A percentile compares a stretch with the other conserved stretches of the same genome.
Conservation (phyloP, 2,888 invertebrate species). For the Drosophila kanekoi region DNA sequence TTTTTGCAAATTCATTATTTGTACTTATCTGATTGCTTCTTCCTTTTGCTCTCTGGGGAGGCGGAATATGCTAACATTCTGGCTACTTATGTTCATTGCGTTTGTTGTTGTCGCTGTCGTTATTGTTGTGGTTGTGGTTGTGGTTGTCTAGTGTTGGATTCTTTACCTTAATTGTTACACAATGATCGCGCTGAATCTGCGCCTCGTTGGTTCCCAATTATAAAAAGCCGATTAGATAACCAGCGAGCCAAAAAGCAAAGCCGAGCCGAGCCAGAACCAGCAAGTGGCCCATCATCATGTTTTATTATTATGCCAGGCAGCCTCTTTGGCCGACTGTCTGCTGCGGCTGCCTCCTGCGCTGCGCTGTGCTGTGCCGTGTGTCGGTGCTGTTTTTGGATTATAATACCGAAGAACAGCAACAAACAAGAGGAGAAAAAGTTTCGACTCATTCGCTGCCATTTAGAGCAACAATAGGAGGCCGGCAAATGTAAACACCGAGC, state of each 20-base stretch:
- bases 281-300: conserved; percentile 75
- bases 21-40: conserved; percentile 30
- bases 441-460: conserved; percentile 79
- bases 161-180: conserved; percentile 77
- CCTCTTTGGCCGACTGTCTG: conserved; percentile 26
- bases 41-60: conserved; percentile 37
- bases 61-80: conserved; percentile 19
- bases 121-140: conserved; percentile 28
- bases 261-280: conserved; percentile 34
- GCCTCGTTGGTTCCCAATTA: conserved; percentile 73
- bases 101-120: conserved; percentile 1
- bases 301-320: conserved; percentile 67
- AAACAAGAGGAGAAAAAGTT: conserved; percentile 50
- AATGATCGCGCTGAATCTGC: conserved; percentile 78
- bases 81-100: conserved; percentile 24
- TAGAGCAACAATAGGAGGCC: conserved; percentile 77
- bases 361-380: conserved; percentile 31
- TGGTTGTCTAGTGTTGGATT: conserved; percentile 64
- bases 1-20: conserved; percentile 57
- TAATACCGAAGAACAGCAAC: conserved; percentile 49
- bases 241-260: conserved; percentile 56
- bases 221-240: conserved; percentile 80
- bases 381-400: conserved; percentile 71
- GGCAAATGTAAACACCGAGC: conserved; percentile 72
- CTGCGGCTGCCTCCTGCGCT: conserved; percentile 14